These are phyloP conservation scores for Acronicta alni DNA, from an alignment of 2,888 invertebrate species.

Conservation along the genomic window DNA sequence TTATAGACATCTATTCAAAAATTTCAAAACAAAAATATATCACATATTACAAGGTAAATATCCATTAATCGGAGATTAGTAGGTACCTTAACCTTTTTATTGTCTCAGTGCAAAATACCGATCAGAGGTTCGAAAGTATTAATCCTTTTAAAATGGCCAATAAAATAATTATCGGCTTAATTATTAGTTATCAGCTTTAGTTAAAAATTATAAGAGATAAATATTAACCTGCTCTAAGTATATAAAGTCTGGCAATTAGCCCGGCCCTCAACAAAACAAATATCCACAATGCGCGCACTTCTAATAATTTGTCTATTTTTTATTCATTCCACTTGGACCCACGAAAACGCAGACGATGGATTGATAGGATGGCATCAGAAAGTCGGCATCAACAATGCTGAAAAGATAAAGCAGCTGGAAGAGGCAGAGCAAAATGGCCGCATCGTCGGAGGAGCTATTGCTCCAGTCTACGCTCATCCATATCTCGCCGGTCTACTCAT, in stretches of 20 bases:
- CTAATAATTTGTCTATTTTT: slow-evolving; percentile 59
- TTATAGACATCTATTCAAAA: too few species aligned
- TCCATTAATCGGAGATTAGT: slow-evolving; percentile 38
- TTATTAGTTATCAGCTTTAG: slow-evolving; percentile 43
- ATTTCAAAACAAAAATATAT: too few species aligned
- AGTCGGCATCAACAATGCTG: slow-evolving; percentile 73
- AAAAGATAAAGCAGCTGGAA: slow-evolving; percentile 67
- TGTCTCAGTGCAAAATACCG: slow-evolving; percentile 33
- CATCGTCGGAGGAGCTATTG: slow-evolving; percentile 76
- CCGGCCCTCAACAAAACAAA: slow-evolving; percentile 10
- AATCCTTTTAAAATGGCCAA: slow-evolving; percentile 58
- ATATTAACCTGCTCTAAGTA: slow-evolving; percentile 23
- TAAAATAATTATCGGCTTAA: slow-evolving; percentile 61
- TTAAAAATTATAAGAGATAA: slow-evolving; percentile 32
- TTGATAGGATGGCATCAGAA: slow-evolving; percentile 70
- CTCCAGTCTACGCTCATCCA: slow-evolving; percentile 71
- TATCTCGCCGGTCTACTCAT: slow-evolving; percentile 78
- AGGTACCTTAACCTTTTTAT: slow-evolving; percentile 17
- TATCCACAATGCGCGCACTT: slow-evolving; percentile 61
- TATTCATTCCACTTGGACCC: slow-evolving; percentile 43
- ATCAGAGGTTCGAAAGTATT: slow-evolving; percentile 53
- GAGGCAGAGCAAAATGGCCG: slow-evolving; percentile 45
- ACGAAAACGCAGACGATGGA: slow-evolving; percentile 42
- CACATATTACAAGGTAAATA: slow-evolving; percentile 16
- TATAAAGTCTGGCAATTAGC: slow-evolving; percentile 27